phyloP scores from a whole-genome alignment of 1,140 invertebrate species.

The Brachionus asplanchnoidis region DNA sequence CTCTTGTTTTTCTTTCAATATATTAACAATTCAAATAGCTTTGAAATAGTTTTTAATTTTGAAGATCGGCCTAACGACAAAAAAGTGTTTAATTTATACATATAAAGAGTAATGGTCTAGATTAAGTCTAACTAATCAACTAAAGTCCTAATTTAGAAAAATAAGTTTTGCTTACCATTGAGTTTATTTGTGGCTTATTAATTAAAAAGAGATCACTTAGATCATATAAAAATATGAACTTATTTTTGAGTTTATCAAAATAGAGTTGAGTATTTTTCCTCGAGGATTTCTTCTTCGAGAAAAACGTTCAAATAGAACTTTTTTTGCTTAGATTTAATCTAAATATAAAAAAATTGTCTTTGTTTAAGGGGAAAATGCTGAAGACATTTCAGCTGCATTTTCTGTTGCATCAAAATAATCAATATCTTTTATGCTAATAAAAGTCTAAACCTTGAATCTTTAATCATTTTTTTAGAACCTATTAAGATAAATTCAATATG shows the following conservation, averaged over 20 bases:
- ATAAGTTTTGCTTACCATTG: not conserved
- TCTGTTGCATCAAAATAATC: not conserved
- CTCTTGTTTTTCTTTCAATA: not conserved
- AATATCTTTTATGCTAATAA: not conserved
- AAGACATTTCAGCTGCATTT: not conserved
- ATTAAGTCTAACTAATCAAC: conserved; percentile 35
- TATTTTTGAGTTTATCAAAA: not conserved
- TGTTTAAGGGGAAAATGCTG: not conserved
- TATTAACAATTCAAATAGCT: conserved; percentile 24
- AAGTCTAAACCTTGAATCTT: not conserved
- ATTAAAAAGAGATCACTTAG: conserved; percentile 29
- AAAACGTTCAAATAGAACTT: not conserved
- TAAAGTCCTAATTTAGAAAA: conserved; percentile 3
- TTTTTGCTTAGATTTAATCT: not conserved
- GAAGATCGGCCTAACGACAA: not conserved
- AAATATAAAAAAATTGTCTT: not conserved
- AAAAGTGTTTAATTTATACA: conserved; percentile 38
- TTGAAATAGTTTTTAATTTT: conserved; percentile 29
- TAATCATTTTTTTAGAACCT: not conserved
- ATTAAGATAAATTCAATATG: not conserved
- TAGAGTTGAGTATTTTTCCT: not conserved
- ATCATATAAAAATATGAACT: not conserved
- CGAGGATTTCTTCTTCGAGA: not conserved
- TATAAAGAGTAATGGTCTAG: conserved; percentile 5
- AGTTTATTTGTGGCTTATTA: conserved; percentile 6